Conservation (phyloP, 2,113 vertebrate genomes). For the Cepphus grylle region DNA sequence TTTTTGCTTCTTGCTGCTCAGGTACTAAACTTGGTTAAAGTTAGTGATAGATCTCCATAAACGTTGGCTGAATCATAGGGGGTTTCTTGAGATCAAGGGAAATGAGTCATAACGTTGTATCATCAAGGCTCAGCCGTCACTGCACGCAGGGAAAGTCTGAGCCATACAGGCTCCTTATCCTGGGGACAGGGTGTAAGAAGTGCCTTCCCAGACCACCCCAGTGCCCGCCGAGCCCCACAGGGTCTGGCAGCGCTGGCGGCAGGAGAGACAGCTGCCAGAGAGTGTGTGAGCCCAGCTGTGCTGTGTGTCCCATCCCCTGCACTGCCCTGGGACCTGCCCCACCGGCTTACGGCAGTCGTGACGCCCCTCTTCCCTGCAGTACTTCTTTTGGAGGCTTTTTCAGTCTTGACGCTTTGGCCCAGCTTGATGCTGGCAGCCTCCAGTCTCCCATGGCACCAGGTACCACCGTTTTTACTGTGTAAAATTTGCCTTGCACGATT, state of each 20-base stretch:
- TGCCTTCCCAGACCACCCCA: not conserved
- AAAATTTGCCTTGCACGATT: not conserved
- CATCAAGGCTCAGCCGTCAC: not conserved
- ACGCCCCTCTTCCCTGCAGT: too few relatives aligned
- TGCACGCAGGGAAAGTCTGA: not conserved
- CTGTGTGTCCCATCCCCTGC: fast-evolving
- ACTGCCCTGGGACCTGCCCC: fast-evolving
- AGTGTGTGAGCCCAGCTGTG: not conserved
- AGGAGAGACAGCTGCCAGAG: not conserved
- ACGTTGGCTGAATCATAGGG: not conserved
- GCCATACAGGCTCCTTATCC: not conserved
- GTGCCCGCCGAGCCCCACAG: fast-evolving
- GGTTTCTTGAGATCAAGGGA: not conserved
- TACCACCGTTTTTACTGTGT: not conserved
- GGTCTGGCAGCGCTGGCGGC: not conserved
- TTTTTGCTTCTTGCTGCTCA: not conserved
- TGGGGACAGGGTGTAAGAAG: fast-evolving
- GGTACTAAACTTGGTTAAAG: not conserved
- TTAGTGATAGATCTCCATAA: not conserved
- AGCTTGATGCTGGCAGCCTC: not conserved
- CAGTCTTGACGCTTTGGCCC: not conserved
- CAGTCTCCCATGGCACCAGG: not conserved
- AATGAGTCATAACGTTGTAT: not conserved
- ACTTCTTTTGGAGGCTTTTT: not conserved
- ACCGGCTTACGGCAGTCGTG: not conserved